Conservation (phyloP, 2,113 vertebrate species). For the Microcebus griseorufus region DNA sequence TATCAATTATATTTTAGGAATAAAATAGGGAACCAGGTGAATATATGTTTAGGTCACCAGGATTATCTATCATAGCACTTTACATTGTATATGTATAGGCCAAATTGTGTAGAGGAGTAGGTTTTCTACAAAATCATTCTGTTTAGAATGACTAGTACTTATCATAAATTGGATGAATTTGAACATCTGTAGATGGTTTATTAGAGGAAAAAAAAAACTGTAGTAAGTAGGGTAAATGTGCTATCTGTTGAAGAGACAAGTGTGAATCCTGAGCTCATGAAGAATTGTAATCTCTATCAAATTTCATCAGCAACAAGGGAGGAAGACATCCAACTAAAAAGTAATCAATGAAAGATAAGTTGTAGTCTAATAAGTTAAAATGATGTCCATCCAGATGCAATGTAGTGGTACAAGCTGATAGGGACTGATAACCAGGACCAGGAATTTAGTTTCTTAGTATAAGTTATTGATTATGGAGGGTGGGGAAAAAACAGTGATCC, state of each 20-base stretch:
- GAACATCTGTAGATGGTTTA: neutral
- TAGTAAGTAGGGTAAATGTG: neutral
- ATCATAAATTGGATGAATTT: neutral
- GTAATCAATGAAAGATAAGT: neutral
- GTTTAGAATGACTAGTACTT: neutral
- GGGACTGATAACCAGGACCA: neutral
- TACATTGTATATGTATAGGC: neutral
- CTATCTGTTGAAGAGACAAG: neutral
- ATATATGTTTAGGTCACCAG: neutral
- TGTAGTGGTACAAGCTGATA: neutral
- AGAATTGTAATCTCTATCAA: neutral
- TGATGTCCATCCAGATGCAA: neutral
- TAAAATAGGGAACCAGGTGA: neutral
- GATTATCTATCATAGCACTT: neutral
- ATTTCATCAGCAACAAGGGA: slow-evolving; percentile 7
- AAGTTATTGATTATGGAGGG: neutral
- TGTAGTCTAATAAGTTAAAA: neutral
- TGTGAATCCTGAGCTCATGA: neutral
- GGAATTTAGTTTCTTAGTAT: neutral
- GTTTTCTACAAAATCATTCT: neutral
- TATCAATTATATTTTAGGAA: neutral
- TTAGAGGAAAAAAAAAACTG: neutral
- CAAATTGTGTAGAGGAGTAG: neutral
- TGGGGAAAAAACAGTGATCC: neutral
- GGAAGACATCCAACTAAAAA: neutral